Evolutionary conservation across 1,140 invertebrate species (phyloP).

Genomic region (Procambarus clarkii): DNA sequence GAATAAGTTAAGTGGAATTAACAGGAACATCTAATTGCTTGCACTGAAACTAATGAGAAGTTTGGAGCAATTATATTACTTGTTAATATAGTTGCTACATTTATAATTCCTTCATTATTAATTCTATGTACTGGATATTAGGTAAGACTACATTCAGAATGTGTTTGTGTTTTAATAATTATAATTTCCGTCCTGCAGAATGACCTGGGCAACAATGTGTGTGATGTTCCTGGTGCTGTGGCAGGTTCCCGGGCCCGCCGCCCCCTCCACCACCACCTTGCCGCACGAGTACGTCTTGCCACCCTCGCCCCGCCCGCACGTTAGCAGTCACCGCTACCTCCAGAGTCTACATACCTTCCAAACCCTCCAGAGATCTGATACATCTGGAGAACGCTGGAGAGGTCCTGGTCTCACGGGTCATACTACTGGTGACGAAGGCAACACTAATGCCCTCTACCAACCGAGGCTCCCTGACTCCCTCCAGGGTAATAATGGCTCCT

Average conservation of each 20-base stretch:
- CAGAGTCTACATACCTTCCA: background rate
- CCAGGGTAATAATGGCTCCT: no score
- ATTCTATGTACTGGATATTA: no score
- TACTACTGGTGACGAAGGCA: no score
- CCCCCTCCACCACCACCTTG: background rate
- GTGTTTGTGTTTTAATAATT: no score
- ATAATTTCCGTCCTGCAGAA: background rate
- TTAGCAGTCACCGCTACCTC: background rate
- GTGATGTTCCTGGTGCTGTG: background rate
- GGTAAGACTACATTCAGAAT: no score
- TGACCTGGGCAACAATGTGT: background rate
- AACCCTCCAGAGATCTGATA: background rate
- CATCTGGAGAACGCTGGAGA: background rate
- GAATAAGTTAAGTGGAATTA: no score
- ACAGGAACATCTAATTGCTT: no score
- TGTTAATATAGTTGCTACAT: no score
- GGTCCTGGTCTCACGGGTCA: background rate
- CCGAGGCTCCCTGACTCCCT: background rate
- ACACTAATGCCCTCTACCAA: background rate
- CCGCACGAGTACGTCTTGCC: background rate
- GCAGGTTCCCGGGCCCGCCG: background rate
- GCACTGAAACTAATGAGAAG: no score
- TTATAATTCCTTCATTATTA: no score
- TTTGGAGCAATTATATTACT: no score
- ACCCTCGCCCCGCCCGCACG: background rate